These are phyloP conservation scores for Thereva unica DNA, from an alignment of 2,888 invertebrate species.

Conservation along the genomic window DNA sequence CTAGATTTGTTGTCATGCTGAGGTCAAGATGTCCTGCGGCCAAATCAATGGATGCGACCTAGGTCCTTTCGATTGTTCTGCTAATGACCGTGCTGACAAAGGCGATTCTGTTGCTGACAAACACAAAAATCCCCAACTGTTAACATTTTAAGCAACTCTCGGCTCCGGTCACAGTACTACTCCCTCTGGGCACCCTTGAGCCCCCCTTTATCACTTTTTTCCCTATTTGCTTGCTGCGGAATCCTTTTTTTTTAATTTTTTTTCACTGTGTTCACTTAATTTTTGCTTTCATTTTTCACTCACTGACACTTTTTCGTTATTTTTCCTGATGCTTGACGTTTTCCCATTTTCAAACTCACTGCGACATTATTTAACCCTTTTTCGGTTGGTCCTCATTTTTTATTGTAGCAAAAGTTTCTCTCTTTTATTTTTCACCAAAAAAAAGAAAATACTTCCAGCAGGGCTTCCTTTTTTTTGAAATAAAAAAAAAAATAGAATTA, in stretches of 20 bases:
- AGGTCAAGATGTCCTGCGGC: not conserved
- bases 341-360: slow-evolving; percentile 18
- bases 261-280: slow-evolving; percentile 37
- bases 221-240: not conserved
- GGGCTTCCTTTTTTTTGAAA: too few species aligned
- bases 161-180: too few species aligned
- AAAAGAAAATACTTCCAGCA: too few species aligned
- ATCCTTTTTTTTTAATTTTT: slow-evolving; percentile 11
- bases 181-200: too few species aligned
- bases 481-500: too few species aligned
- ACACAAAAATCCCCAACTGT: slow-evolving; percentile 1
- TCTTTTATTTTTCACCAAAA: slow-evolving; percentile 12
- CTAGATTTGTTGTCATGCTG: slow-evolving; percentile 27
- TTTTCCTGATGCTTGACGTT: slow-evolving; percentile 19
- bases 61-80: not conserved
- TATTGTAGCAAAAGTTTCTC: slow-evolving; percentile 31
- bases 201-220: too few species aligned
- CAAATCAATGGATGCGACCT: not conserved
- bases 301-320: slow-evolving; percentile 34
- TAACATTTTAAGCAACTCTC: too few species aligned
- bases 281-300: slow-evolving; percentile 42
- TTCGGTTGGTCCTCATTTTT: slow-evolving; percentile 36
- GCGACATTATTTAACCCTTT: slow-evolving; percentile 41
- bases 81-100: not conserved
- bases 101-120: not conserved